These are phyloP conservation scores for Caenorhabditis sp. DNA, from an alignment of 2,888 invertebrate genomes.

Conservation along the genomic window DNA sequence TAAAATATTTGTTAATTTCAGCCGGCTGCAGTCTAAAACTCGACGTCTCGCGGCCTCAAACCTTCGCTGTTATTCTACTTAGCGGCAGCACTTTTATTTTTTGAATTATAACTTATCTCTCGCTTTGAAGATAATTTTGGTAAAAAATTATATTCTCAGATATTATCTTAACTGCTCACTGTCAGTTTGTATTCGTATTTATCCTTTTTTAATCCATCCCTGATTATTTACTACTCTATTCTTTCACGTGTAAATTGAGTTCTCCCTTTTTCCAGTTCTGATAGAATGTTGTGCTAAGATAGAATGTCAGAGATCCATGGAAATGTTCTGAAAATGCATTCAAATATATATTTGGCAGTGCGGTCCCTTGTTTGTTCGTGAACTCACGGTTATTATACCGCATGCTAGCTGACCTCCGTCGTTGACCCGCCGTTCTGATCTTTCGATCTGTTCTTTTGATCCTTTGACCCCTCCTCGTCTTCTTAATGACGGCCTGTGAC, in stretches of 20 bases:
- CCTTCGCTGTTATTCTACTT: no score
- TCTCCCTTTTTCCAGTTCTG: background rate
- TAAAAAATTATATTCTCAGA: background rate
- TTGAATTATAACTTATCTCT: no score
- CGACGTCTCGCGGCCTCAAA: background rate
- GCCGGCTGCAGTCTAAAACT: background rate
- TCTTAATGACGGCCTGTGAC: background rate
- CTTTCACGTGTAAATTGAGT: constrained; percentile 5
- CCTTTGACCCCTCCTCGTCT: no score
- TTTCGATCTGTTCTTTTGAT: no score
- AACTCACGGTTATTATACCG: no score
- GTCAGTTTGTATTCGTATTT: background rate
- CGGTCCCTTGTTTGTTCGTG: no score
- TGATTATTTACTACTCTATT: background rate
- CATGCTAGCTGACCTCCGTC: no score
- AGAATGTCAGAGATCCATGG: no score
- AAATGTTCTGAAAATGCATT: background rate
- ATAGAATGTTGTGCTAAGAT: background rate
- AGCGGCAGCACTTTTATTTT: no score
- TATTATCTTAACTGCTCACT: background rate
- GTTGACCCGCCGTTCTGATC: no score
- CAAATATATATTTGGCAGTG: no score
- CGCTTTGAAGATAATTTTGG: no score
- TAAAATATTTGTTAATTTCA: background rate
- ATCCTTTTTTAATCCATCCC: background rate